Conservation (phyloP, 2,113 vertebrate species). For the Egretta garzetta region DNA sequence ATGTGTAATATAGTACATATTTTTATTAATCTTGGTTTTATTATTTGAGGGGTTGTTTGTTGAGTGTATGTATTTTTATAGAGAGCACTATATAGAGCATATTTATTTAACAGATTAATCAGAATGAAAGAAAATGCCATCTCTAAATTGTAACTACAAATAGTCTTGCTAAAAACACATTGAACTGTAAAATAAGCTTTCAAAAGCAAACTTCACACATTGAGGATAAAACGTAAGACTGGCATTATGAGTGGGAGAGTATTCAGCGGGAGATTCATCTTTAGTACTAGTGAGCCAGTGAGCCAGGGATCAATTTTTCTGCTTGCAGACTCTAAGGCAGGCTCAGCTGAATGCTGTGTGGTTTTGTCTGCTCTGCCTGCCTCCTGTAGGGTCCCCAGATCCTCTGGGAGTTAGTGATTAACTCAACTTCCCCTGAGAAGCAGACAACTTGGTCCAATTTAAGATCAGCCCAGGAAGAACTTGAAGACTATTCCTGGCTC, state of each 20-base stretch:
- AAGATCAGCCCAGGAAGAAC: neutral
- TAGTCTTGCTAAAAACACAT: neutral
- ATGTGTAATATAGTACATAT: constrained; percentile 5
- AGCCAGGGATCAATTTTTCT: neutral
- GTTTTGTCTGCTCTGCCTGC: neutral
- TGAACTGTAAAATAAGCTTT: neutral
- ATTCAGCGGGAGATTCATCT: rapidly evolving
- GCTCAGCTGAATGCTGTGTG: neutral
- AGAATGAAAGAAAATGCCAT: neutral
- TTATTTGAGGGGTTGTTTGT: neutral
- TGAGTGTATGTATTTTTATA: neutral
- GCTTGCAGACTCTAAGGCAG: neutral
- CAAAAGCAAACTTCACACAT: neutral
- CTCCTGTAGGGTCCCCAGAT: neutral
- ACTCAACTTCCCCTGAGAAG: neutral
- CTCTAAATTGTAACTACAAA: constrained; percentile 10
- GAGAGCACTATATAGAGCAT: constrained; percentile 26
- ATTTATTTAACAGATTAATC: constrained; percentile 61
- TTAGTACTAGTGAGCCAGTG: neutral
- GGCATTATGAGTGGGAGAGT: neutral
- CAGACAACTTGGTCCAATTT: neutral
- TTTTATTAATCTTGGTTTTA: constrained; percentile 30
- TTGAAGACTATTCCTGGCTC: neutral
- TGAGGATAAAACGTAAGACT: neutral
- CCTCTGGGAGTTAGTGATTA: neutral